These are phyloP conservation scores for Epizoanthus scotinus DNA, from an alignment of 92 coral and sea anemone species.

Conservation along the genomic window DNA sequence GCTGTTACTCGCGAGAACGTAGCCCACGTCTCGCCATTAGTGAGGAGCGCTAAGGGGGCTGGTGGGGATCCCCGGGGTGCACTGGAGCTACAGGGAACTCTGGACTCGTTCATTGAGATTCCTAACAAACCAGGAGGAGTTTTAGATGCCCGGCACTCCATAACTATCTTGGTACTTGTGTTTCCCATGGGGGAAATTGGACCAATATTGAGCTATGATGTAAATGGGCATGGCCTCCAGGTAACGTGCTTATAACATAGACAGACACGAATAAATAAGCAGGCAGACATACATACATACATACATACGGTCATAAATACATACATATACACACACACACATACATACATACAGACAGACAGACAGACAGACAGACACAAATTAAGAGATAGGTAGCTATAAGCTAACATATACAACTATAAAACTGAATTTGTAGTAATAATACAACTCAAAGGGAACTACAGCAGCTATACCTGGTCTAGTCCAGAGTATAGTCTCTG, in stretches of 20 bases:
- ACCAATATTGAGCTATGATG: constrained; percentile 65
- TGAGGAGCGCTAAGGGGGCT: constrained; percentile 47
- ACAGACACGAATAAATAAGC: no score
- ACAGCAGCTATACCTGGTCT: no score
- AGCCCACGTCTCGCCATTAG: constrained; percentile 13
- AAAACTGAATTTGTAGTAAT: no score
- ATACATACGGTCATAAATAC: no score
- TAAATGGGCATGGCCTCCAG: constrained; percentile 62
- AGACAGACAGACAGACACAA: no score
- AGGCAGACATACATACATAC: no score
- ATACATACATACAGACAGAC: no score
- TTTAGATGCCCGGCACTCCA: constrained; percentile 68
- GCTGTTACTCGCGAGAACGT: constrained; percentile 47
- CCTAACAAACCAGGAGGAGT: constrained; percentile 50
- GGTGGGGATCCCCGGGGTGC: constrained; percentile 54
- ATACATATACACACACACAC: no score
- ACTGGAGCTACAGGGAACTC: constrained; percentile 58
- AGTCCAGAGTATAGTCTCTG: no score
- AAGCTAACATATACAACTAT: no score
- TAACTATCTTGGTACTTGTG: constrained; percentile 64
- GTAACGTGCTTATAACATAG: constrained; percentile 4
- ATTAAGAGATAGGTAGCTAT: no score
- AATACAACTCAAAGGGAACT: no score
- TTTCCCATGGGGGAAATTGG: constrained; percentile 72
- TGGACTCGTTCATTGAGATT: constrained; percentile 65